Conservation (phyloP, 2,113 vertebrate genomes). For the Phylloscopus trochilus region DNA sequence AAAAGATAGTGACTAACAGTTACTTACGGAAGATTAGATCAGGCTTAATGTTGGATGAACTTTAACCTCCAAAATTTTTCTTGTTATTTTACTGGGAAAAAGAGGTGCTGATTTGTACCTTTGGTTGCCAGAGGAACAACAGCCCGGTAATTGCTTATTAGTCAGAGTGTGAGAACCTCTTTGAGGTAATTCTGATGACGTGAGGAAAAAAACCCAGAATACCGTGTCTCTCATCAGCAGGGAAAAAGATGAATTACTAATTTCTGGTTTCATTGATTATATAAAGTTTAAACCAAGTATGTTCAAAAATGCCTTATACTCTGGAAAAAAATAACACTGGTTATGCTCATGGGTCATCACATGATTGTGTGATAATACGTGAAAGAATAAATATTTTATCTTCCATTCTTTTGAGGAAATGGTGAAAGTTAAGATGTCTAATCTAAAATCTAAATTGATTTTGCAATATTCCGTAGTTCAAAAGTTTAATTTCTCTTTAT, state of each 20-base stretch:
- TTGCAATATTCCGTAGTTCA: not conserved
- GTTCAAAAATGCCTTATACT: not conserved
- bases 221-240: not conserved
- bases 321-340: not conserved
- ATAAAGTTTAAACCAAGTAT: not conserved
- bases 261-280: not conserved
- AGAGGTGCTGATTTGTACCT: not conserved
- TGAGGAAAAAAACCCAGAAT: not conserved
- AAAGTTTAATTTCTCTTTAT: not conserved
- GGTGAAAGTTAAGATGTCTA: not conserved
- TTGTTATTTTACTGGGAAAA: not conserved
- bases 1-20: not conserved
- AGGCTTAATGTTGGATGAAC: not conserved
- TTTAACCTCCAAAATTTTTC: not conserved
- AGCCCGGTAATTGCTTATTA: not conserved
- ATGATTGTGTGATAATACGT: not conserved
- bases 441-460: not conserved
- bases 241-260: not conserved
- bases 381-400: not conserved
- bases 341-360: not conserved
- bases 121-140: not conserved
- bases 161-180: not conserved
- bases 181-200: not conserved
- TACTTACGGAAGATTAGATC: not conserved
- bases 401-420: not conserved